Percentiles rank a stretch among this genome's conserved stretches.
These are phyloP conservation scores for Miichthys miiuy DNA, from an alignment of 2,797 vertebrate genomes.

Conservation along the genomic window DNA sequence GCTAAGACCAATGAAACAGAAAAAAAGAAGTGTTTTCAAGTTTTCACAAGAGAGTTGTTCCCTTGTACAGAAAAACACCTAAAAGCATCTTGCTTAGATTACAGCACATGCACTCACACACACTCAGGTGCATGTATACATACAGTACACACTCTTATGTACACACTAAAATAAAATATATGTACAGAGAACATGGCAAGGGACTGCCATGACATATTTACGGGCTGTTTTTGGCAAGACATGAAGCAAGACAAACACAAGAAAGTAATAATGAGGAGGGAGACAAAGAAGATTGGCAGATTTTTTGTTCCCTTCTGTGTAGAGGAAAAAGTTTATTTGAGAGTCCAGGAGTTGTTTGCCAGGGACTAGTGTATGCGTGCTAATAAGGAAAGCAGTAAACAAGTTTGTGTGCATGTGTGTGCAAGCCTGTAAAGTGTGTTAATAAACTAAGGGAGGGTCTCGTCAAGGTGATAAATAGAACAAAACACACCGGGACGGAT, in stretches of 20 bases:
- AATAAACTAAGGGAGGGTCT: slow-evolving; percentile 70
- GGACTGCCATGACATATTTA: slow-evolving; percentile 54
- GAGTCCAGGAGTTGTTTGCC: slow-evolving; percentile 33
- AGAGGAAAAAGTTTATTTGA: slow-evolving; percentile 43
- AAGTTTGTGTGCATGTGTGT: slow-evolving; percentile 8
- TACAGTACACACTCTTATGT: too few species aligned
- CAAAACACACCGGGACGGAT: slow-evolving; percentile 66
- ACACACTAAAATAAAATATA: too few species aligned
- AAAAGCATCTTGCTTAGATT: slow-evolving; percentile 27
- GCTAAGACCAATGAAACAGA: slow-evolving; percentile 18
- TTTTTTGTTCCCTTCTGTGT: slow-evolving; percentile 17
- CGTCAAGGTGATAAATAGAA: slow-evolving; percentile 74
- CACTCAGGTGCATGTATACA: slow-evolving; percentile 18
- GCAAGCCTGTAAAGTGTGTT: slow-evolving; percentile 46
- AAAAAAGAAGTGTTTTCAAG: slow-evolving; percentile 42
- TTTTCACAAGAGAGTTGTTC: slow-evolving; percentile 30
- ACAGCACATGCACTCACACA: not conserved
- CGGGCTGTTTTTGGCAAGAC: slow-evolving; percentile 61
- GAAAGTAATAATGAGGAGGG: slow-evolving; percentile 58
- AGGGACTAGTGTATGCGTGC: slow-evolving; percentile 42
- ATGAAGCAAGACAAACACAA: slow-evolving; percentile 54
- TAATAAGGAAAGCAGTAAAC: slow-evolving; percentile 52
- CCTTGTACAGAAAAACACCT: slow-evolving; percentile 18
- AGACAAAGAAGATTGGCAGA: slow-evolving; percentile 56
- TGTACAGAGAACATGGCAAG: slow-evolving; percentile 26